phyloP scores from a whole-genome alignment of 2,797 vertebrate genomes.

The Eutrigla gurnardus region DNA sequence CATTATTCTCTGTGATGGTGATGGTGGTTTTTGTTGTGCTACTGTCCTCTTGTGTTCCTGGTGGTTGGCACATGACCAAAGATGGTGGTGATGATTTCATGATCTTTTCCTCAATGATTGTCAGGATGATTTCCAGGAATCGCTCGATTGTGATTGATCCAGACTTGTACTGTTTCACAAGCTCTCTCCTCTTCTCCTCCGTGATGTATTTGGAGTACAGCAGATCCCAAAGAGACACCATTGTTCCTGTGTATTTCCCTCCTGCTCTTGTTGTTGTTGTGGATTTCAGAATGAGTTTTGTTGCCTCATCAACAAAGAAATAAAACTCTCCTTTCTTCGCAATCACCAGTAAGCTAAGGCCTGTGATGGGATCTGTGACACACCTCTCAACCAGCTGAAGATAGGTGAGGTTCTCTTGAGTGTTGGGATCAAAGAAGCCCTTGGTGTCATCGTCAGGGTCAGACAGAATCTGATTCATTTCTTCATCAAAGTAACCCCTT shows the following conservation, averaged over 20 bases:
- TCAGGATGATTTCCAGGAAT: constrained; percentile 65
- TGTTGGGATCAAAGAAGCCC: constrained; percentile 73
- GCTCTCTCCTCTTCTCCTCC: constrained; percentile 80
- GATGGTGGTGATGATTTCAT: constrained; percentile 60
- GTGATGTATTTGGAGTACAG: constrained; percentile 87
- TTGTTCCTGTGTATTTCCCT: constrained; percentile 80
- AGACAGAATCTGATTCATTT: constrained; percentile 76
- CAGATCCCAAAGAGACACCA: constrained; percentile 85
- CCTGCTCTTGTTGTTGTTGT: constrained; percentile 55
- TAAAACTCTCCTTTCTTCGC: constrained; percentile 8
- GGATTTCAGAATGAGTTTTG: constrained; percentile 76
- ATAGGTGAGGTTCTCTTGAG: constrained; percentile 89
- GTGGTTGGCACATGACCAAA: constrained; percentile 12
- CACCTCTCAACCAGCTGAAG: constrained; percentile 88
- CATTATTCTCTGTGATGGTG: constrained; percentile 21
- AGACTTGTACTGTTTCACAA: constrained; percentile 81
- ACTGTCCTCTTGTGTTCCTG: not conserved
- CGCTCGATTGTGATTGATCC: constrained; percentile 59
- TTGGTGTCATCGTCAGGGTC: constrained; percentile 77
- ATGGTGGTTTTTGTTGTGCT: constrained; percentile 31
- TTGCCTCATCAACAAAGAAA: constrained; percentile 73
- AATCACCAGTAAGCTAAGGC: constrained; percentile 64
- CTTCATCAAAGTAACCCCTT: constrained; percentile 84
- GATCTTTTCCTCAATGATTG: constrained; percentile 45
- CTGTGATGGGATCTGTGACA: constrained; percentile 81